Evolutionary conservation across 2,113 vertebrate genomes (phyloP).

Genomic region (Leptobrachium ailaonicum): DNA sequence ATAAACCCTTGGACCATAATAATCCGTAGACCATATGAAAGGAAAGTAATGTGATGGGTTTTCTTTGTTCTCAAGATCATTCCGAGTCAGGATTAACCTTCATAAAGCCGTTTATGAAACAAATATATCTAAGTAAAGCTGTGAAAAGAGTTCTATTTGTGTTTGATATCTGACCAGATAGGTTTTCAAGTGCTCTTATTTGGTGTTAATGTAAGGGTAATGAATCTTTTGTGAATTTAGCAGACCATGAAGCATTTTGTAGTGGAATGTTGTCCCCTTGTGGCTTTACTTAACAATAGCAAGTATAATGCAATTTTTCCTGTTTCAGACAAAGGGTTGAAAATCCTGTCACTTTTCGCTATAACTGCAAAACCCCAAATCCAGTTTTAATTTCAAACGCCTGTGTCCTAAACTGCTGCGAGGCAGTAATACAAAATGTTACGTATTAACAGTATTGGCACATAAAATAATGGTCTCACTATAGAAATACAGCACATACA

Average conservation of each 20-base stretch:
- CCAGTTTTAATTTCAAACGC: too few species aligned
- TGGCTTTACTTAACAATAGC: conserved; percentile 4
- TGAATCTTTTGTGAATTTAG: background rate
- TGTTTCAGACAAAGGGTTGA: too few species aligned
- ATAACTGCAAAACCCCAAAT: too few species aligned
- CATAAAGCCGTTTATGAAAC: background rate
- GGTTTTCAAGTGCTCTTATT: background rate
- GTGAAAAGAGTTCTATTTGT: background rate
- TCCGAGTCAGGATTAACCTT: conserved; percentile 4
- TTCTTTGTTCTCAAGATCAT: background rate
- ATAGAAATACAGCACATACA: too few species aligned
- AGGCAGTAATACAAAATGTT: too few species aligned
- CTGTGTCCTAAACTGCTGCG: too few species aligned
- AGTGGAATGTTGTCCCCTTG: conserved; percentile 27
- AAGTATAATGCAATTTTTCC: background rate
- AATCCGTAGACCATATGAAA: conserved; percentile 1
- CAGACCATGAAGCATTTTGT: conserved; percentile 3
- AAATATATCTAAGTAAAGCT: background rate
- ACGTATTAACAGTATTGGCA: too few species aligned
- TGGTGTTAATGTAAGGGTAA: background rate
- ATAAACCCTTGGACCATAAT: background rate
- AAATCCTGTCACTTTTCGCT: too few species aligned
- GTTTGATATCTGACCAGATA: background rate
- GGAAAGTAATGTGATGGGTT: background rate
- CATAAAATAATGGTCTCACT: too few species aligned